Conservation (phyloP, 2,797 vertebrate genomes). For the Periparus ater region DNA sequence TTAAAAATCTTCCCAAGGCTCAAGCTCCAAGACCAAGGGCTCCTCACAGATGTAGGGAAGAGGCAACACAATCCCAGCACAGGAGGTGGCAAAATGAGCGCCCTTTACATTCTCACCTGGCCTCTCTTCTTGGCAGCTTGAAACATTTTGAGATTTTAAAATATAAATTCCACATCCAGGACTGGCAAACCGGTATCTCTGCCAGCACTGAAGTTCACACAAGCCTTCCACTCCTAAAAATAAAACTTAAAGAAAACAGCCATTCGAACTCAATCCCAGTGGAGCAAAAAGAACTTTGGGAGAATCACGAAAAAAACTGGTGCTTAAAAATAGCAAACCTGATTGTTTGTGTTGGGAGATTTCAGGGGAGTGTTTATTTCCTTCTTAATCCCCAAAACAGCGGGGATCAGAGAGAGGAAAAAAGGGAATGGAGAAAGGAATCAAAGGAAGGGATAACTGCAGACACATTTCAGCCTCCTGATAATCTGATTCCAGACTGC, state of each 20-base stretch:
- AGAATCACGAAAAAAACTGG: not conserved
- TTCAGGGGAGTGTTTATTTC: not conserved
- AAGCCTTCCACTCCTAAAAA: constrained; percentile 52
- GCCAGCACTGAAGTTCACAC: not conserved
- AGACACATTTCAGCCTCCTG: not conserved
- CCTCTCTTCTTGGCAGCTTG: not conserved
- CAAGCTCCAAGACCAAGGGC: fast-evolving
- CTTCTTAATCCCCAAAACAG: not conserved
- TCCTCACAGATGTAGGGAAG: not conserved
- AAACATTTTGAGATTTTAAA: not conserved
- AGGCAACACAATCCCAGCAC: not conserved
- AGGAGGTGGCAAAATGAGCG: not conserved
- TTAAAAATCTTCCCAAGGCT: not conserved
- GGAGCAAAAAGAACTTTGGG: not conserved
- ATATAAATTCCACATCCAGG: not conserved
- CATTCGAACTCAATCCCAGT: not conserved
- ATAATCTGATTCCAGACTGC: not conserved
- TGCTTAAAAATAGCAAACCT: constrained; percentile 24
- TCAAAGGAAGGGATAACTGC: not conserved
- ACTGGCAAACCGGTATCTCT: not conserved
- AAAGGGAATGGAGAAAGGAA: not conserved
- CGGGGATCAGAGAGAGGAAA: not conserved
- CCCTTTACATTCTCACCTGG: not conserved
- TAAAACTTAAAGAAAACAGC: constrained; percentile 20
- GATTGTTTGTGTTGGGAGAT: not conserved